Evolutionary conservation across 1,140 invertebrate species (phyloP).

Genomic region (Paraescarpia echinospica): DNA sequence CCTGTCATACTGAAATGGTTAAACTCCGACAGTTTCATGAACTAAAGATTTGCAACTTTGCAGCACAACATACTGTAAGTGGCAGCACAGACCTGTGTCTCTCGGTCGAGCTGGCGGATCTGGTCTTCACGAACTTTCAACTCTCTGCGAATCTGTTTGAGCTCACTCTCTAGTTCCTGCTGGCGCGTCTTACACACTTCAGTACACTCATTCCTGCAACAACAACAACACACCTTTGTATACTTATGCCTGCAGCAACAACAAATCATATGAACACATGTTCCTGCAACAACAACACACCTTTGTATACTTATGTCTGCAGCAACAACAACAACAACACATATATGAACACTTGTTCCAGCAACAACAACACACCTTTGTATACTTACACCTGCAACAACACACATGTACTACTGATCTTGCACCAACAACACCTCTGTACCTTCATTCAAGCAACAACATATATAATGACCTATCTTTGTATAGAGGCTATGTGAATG

Average conservation of each 20-base stretch:
- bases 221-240: constrained; percentile 67
- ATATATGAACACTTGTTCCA: constrained; percentile 73
- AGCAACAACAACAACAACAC: constrained; percentile 58
- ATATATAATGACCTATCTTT: not conserved
- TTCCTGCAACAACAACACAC: not conserved
- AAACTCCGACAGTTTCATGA: too few relatives aligned
- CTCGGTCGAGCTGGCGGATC: constrained; percentile 62
- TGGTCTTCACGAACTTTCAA: constrained; percentile 77
- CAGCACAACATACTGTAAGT: not conserved
- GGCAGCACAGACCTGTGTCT: constrained; percentile 60
- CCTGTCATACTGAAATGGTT: too few relatives aligned
- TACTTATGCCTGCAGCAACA: constrained; percentile 66
- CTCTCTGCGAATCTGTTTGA: constrained; percentile 73
- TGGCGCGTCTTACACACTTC: constrained; percentile 74
- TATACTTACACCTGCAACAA: constrained; percentile 53
- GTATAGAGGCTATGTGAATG: too few relatives aligned
- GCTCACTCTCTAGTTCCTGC: constrained; percentile 76
- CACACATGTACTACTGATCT: constrained; percentile 70
- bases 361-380: constrained; percentile 29
- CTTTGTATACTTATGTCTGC: not conserved
- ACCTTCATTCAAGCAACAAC: constrained; percentile 65
- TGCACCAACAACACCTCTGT: constrained; percentile 62
- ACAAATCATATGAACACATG: not conserved
- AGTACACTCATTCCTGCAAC: constrained; percentile 69
- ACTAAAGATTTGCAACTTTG: too few relatives aligned